Conservation (phyloP, 1,140 invertebrate species). For the Zaprionus tsacasi region DNA sequence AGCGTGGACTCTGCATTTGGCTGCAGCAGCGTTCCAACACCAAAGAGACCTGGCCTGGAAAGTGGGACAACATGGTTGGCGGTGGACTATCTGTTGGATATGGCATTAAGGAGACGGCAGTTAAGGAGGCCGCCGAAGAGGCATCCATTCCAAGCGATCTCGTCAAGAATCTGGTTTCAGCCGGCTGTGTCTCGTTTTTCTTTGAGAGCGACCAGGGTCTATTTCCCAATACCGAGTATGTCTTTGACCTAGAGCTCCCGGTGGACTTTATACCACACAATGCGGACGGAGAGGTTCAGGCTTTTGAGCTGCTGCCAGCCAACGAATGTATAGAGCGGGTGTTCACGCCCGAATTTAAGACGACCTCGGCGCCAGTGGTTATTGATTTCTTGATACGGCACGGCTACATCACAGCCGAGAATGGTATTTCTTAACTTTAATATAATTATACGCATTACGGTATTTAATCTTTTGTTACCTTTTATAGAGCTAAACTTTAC, state of each 20-base stretch:
- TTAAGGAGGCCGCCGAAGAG: constrained; percentile 97
- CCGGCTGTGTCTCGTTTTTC: constrained; percentile 94
- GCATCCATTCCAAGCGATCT: constrained; percentile 92
- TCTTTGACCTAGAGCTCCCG: constrained; percentile 97
- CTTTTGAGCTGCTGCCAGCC: constrained; percentile 93
- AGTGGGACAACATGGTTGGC: constrained; percentile 97
- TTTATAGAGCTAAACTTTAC: constrained; percentile 91
- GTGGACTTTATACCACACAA: constrained; percentile 94
- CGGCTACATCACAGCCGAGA: constrained; percentile 94
- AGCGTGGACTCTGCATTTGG: constrained; percentile 95
- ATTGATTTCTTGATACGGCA: constrained; percentile 96
- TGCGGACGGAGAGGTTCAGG: constrained; percentile 96
- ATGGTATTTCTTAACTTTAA: constrained; percentile 87
- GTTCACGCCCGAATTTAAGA: constrained; percentile 94
- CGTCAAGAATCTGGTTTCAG: constrained; percentile 90
- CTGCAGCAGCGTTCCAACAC: constrained; percentile 94
- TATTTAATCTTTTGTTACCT: neutral
- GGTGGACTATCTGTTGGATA: constrained; percentile 95
- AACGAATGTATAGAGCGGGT: constrained; percentile 92
- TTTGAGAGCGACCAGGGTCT: constrained; percentile 96
- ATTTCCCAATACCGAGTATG: constrained; percentile 97
- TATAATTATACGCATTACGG: neutral
- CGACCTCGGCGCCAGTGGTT: constrained; percentile 94
- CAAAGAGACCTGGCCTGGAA: constrained; percentile 97
- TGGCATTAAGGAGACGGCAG: constrained; percentile 93